These are phyloP conservation scores for Hippolais icterina DNA, from an alignment of 2,113 vertebrate species.

Conservation along the genomic window DNA sequence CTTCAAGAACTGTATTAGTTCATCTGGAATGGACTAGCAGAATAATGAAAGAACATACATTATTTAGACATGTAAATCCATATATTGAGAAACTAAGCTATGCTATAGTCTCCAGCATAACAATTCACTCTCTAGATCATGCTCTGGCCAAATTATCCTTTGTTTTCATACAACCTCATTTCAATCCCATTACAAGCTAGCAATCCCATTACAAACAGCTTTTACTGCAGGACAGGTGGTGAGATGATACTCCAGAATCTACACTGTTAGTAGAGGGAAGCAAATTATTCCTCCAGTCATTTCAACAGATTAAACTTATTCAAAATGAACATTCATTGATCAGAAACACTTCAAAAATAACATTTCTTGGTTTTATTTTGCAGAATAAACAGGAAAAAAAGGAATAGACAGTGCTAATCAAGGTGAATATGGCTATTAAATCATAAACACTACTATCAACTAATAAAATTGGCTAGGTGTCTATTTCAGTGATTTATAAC, in stretches of 20 bases:
- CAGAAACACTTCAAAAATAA: not conserved
- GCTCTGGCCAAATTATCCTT: not conserved
- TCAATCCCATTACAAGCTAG: not conserved
- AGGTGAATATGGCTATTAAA: not conserved
- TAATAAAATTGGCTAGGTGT: not conserved
- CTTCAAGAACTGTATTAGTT: not conserved
- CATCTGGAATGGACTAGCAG: not conserved
- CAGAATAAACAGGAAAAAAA: not conserved
- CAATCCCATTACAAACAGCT: not conserved
- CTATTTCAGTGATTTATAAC: not conserved
- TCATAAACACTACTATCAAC: not conserved
- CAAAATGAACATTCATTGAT: not conserved
- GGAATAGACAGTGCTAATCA: not conserved
- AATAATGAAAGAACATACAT: not conserved
- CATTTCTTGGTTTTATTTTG: not conserved
- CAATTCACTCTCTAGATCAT: not conserved
- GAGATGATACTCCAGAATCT: not conserved
- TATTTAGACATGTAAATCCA: not conserved
- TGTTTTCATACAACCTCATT: not conserved
- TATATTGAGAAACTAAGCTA: not conserved
- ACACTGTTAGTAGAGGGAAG: not conserved
- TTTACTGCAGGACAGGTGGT: not conserved
- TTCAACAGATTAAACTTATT: not conserved
- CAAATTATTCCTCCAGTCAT: not conserved
- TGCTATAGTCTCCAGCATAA: not conserved